These are phyloP conservation scores for Ladona fulva DNA, from an alignment of 1,140 invertebrate species.

Conservation along the genomic window DNA sequence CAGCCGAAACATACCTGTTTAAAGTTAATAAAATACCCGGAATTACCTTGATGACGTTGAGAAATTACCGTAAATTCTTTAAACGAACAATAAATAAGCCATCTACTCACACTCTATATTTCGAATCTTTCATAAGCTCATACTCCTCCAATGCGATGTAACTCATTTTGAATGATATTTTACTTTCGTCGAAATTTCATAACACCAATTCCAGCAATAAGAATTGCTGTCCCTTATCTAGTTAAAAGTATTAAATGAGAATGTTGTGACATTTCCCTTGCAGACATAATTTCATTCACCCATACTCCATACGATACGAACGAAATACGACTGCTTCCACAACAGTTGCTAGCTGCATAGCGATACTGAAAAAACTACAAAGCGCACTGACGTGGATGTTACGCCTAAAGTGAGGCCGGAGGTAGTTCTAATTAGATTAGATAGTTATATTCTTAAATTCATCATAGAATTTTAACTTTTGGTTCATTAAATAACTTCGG, in stretches of 20 bases:
- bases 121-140: constrained; percentile 64
- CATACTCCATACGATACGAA: neutral
- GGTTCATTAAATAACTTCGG: no score
- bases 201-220: neutral
- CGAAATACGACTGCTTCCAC: neutral
- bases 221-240: neutral
- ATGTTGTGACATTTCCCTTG: neutral
- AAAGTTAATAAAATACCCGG: neutral
- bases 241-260: neutral
- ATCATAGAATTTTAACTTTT: no score
- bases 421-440: neutral
- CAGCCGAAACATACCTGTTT: constrained; percentile 57
- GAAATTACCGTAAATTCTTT: neutral
- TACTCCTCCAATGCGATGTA: constrained; percentile 49
- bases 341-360: neutral
- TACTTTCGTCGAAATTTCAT: neutral
- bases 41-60: neutral
- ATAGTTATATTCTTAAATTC: neutral
- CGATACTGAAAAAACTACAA: neutral
- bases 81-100: constrained; percentile 18
- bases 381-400: constrained; percentile 2
- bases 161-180: constrained; percentile 16
- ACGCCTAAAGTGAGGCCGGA: neutral
- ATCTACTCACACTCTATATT: constrained; percentile 56
- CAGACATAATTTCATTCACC: neutral